A percentile compares a stretch with the other conserved stretches of the same genome.
These are phyloP conservation scores for Calonectris borealis DNA, from an alignment of 2,113 vertebrate species.

Conservation along the genomic window DNA sequence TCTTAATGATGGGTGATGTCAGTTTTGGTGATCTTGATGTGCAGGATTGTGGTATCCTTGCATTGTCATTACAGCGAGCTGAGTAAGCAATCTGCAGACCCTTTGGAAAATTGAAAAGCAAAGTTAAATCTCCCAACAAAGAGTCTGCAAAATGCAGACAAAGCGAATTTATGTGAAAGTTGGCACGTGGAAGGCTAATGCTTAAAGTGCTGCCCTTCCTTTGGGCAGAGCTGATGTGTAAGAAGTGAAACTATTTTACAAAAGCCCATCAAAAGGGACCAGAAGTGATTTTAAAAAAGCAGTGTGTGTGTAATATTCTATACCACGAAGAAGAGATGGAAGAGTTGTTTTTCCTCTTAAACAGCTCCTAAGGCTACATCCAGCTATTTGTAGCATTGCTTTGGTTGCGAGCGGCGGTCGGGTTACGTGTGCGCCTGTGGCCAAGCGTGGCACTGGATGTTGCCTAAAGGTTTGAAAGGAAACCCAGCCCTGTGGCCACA, in stretches of 20 bases:
- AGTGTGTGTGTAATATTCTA: not conserved
- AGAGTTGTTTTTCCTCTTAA: not conserved
- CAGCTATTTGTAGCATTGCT: not conserved
- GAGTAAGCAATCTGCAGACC: not conserved
- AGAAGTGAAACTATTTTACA: not conserved
- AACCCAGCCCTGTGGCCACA: not conserved
- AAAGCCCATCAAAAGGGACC: not conserved
- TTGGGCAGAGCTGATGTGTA: not conserved
- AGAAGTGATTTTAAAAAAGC: not conserved
- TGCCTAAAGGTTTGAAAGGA: not conserved
- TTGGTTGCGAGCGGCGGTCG: rapidly evolving
- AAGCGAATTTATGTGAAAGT: not conserved
- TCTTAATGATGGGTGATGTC: not conserved
- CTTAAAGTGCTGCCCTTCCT: not conserved
- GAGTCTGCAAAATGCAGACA: not conserved
- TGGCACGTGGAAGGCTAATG: not conserved
- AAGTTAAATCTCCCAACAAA: not conserved
- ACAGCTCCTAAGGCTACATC: not conserved
- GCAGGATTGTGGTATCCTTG: not conserved
- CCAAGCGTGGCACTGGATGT: rapidly evolving
- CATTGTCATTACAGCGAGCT: not conserved
- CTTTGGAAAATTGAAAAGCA: not conserved
- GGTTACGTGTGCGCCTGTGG: not conserved
- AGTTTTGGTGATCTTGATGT: not conserved
- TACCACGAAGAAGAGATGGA: not conserved